phyloP scores from a whole-genome alignment of 2,113 vertebrate genomes.

The Casuarius casuarius region DNA sequence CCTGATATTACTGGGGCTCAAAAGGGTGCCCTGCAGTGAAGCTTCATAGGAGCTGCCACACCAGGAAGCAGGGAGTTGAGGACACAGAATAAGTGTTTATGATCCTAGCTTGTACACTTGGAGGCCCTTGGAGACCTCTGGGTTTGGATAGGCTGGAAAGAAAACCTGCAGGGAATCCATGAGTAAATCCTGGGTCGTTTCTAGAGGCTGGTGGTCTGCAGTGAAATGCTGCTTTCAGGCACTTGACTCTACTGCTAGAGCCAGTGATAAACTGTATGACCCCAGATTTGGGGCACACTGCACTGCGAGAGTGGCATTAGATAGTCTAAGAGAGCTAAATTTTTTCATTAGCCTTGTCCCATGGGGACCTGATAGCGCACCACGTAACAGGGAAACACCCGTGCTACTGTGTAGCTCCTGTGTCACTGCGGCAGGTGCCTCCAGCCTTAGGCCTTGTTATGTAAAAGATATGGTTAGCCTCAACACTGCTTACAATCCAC shows the following conservation, averaged over 20 bases:
- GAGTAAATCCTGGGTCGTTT: neutral
- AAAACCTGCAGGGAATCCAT: neutral
- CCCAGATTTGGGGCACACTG: neutral
- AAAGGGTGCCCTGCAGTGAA: neutral
- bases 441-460: constrained; percentile 69
- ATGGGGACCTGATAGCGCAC: neutral
- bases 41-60: neutral
- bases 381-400: fast-evolving
- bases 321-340: neutral
- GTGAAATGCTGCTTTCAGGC: neutral
- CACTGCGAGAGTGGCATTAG: neutral
- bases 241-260: neutral
- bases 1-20: neutral
- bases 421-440: constrained; percentile 12
- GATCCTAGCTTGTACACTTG: neutral
- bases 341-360: neutral
- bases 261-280: neutral
- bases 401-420: neutral
- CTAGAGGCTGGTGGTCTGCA: neutral
- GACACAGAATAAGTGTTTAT: fast-evolving
- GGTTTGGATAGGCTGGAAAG: neutral
- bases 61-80: neutral
- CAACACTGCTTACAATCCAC: neutral
- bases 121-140: neutral
- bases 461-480: constrained; percentile 71